Base-by-base conservation (phyloP, 92 coral and sea anemone species). In the Phymanthus crucifer region DNA sequence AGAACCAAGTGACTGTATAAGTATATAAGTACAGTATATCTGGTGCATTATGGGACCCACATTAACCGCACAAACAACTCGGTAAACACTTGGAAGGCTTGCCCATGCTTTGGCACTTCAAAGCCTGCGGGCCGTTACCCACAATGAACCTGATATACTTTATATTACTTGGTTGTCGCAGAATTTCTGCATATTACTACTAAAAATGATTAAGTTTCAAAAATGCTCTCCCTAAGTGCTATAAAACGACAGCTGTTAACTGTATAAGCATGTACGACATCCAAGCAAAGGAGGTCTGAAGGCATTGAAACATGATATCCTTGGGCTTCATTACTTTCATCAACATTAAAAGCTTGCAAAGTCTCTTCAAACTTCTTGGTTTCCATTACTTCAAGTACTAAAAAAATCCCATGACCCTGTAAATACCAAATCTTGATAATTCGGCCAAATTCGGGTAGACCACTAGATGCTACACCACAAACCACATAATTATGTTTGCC, bases 381-480 rank as follows among this genome's bases (percentile, higher is more conserved):
- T 12, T 56, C 71, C 52, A 57, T 38, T 5, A 61, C 31, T 33
- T 77, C 6, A 5, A 31, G 26, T 7, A 32, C 81, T 16, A 77
- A 64, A 26, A 79, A 79, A 2, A 71, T 29, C 24, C 69, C 40
- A 43, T 13, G 45, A 37, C 71, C 38, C 5, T 66, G 58, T 2
- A 32, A 35, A 19, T 70, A 50, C 76, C 83, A 79, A n/a, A 70
- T 70, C 40, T 70, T 79, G 7, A 19, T 73, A 14, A 79, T 19
- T 72, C 77, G 40, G 13, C 45, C 83, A 69, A 79, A 79, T 27
- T 79, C 83, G 3, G 83, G 77, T 24, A 70, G 65, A 61, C 78
- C 61, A 67, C 23, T 18, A 12, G 61, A 12, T 52, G 61, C 23
- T 52, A 12, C 4, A 52, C 1, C 23, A 12, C 61, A 52, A 52